phyloP scores from a whole-genome alignment of 1,140 invertebrate genomes.

The Camponotus pennsylvanicus region DNA sequence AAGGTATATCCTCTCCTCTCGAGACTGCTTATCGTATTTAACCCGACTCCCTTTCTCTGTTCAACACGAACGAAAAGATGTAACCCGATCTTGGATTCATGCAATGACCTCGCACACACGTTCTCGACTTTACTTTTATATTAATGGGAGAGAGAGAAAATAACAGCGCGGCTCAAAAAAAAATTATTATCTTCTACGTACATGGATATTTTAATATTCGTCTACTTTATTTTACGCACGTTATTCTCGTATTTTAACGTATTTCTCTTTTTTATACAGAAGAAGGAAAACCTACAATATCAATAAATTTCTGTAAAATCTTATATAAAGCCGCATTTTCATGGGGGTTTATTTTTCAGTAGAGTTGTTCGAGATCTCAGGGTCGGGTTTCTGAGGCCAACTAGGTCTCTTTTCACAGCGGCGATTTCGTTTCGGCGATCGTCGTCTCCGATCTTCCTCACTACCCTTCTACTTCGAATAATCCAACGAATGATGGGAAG shows the following conservation, averaged over 20 bases:
- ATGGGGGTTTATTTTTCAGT: neutral
- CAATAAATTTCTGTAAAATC: conserved; percentile 1
- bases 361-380: neutral
- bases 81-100: conserved; percentile 4
- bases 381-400: neutral
- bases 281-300: neutral
- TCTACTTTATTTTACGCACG: neutral
- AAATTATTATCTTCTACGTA: conserved; percentile 5
- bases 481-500: conserved; percentile 13
- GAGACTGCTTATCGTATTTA: conserved; percentile 58
- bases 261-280: neutral
- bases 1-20: conserved; percentile 35
- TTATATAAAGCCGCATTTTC: neutral
- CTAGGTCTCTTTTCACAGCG: conserved; percentile 48
- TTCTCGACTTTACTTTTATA: neutral
- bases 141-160: neutral
- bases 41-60: conserved; percentile 31
- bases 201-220: conserved; percentile 7
- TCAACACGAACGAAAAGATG: conserved; percentile 27
- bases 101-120: neutral
- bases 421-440: conserved; percentile 63
- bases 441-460: conserved; percentile 60
- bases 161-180: neutral
- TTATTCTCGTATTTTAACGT: neutral
- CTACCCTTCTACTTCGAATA: conserved; percentile 16